Base-by-base conservation (phyloP, 1,140 invertebrate genomes). In the Drosophila tropicalis region DNA sequence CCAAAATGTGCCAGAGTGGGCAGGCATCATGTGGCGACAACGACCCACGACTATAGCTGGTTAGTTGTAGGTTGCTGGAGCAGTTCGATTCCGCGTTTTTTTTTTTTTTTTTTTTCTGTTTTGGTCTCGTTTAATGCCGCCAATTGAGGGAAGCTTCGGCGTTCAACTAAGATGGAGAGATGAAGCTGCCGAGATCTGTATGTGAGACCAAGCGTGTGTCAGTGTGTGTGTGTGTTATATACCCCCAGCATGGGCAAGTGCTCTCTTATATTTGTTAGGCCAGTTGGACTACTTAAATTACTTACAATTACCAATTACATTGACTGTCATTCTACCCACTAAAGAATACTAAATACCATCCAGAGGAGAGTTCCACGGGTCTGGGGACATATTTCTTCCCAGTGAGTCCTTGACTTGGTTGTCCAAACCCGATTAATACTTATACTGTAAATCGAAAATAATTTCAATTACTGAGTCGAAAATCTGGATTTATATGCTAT, bases 1-100 rank as follows among this genome's bases (percentile, higher is more conserved):
- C 68, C 84, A 80, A 73, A 72, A 87, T 83, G 84, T 87, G 79
- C 83, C 84, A 87, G 72, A 89, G 74, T 85, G 84, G 85, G 85
- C 81, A 85, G 81, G 85, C 81, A 90, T 89, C 84, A 81, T 75
- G 81, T 55, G 76, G 73, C 75, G 80, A 89, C 67, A 70, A 75
- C 44, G 17, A 80, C 44, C 44, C 44, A 51, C 44, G 44, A 61
- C 65, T 67, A 66, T 40, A 67, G 58, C 65, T 62, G 64, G 25
- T 25, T 15, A 56, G 32, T 68, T 66, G 29, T 70, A 60, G 54
- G 63, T 65, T 54, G 47, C 62, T 54, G 55, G 7, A 62, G 70
- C 62, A 68, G 66, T 51, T 51, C 56, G 70, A 57, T 39, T 44
- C 47, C 70, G 47, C 60, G 29, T 3, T 29, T 29, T 29, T 25